Base-by-base conservation (phyloP, 2,797 vertebrate species). In the Phrynocephalus guinanensis region DNA sequence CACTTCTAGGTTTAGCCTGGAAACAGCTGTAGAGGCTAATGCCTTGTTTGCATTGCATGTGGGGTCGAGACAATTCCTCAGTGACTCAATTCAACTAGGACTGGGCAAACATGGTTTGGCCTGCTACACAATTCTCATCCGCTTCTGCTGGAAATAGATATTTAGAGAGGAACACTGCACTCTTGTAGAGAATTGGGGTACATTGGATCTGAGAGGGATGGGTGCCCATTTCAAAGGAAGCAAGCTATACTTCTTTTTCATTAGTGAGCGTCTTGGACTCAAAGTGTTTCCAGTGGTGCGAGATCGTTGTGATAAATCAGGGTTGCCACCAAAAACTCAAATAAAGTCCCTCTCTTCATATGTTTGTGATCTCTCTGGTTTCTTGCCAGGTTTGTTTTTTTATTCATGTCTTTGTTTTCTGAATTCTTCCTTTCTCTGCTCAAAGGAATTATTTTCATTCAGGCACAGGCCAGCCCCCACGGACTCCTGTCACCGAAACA, bases 381-480 rank as follows among this genome's bases (percentile, higher is more conserved):
- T 50, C 80, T 30, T 67, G 11, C 68, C 33, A 67, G 44, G 8
- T 75, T 68, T 22, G 50, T 33, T 38, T 78, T 20, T 78, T 20
- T 26, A 48, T 72, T 26, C 22, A 60, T 52, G 20, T 2, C 15
- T 68, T 26, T 79, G 22, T 72, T 48, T 84, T 50, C 87, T 79
- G 82, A 84, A 72, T 79, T 79, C 52, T 60, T 30, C 44, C n/a
- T 81, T 81, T 85, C 83, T 81, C 56, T 26, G 44, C 56, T 85
- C 30, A 83, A 77, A 78, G 26, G 60, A 76, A 82, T 85, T 85
- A 16, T 85, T 85, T 88, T 88, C 28, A 85, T 88, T 76, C 83
- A 97, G 96, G 96, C 96, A 0, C 96, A 94, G 91, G 95, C 87
- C 22, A 81, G 18, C 6, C 33, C 71, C 48, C 87, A 85, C 18